Evolutionary conservation across 1,140 invertebrate genomes (phyloP).

Genomic region (Cydia fagiglandana): DNA sequence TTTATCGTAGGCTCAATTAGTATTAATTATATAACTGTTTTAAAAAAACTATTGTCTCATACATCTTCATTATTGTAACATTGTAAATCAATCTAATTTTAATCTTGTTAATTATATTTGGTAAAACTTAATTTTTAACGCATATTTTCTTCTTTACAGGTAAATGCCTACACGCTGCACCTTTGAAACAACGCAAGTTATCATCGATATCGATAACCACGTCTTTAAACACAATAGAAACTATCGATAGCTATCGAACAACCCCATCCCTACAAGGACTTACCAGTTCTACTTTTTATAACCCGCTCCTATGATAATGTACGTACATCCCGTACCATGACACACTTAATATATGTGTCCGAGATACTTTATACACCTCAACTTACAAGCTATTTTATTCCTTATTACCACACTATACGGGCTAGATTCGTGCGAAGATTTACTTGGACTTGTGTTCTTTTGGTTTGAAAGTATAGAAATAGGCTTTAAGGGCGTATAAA

Average conservation of each 20-base stretch:
- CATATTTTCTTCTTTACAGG: neutral
- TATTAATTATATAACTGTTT: no score
- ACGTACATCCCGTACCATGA: neutral
- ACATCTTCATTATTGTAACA: no score
- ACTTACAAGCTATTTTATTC: neutral
- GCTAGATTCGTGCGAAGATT: neutral
- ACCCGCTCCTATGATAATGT: neutral
- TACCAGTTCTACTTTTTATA: constrained; percentile 3
- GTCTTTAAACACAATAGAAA: no score
- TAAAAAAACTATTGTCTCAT: no score
- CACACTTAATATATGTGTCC: constrained; percentile 1
- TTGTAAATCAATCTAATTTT: neutral
- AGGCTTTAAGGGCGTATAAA: no score
- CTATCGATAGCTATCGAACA: neutral
- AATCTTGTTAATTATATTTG: no score
- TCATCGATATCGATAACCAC: neutral
- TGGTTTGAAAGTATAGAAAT: no score
- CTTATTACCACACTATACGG: neutral
- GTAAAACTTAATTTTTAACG: no score
- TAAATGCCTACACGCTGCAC: neutral
- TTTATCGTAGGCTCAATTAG: no score
- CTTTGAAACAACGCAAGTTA: neutral
- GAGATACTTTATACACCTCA: neutral
- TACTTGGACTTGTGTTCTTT: no score
- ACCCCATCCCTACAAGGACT: neutral